Conservation (phyloP, 2,113 vertebrate species). For the Setophaga coronata region DNA sequence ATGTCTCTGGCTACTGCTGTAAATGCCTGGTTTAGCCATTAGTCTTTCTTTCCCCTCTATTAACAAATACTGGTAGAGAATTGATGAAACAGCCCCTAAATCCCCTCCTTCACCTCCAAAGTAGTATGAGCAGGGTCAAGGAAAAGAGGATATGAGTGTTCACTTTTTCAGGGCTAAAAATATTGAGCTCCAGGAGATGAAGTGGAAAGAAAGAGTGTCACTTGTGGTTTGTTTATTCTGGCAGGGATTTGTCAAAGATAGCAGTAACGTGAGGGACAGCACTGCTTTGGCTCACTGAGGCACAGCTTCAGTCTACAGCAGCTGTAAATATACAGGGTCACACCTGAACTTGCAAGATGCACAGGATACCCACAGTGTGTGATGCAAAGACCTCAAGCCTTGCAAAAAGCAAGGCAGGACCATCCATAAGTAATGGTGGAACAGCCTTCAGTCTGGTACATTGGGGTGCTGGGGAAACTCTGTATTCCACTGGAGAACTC, state of each 20-base stretch:
- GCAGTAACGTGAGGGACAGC: background rate
- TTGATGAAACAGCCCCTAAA: background rate
- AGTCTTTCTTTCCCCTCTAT: background rate
- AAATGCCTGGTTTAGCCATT: background rate
- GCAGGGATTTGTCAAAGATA: background rate
- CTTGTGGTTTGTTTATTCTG: background rate
- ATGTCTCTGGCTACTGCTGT: background rate
- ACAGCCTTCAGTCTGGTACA: background rate
- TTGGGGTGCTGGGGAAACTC: background rate
- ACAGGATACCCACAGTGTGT: background rate
- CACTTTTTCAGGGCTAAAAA: background rate
- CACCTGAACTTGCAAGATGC: background rate
- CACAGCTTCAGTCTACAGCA: background rate
- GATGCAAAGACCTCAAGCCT: background rate
- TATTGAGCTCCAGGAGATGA: background rate
- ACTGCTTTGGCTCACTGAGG: background rate
- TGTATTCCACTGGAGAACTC: background rate
- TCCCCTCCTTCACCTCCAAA: background rate
- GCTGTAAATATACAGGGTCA: background rate
- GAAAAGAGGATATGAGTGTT: background rate
- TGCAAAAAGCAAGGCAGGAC: background rate
- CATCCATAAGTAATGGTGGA: fast-evolving
- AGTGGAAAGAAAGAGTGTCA: background rate
- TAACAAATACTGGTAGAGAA: background rate
- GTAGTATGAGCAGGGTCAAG: background rate